phyloP scores from a whole-genome alignment of 2,888 invertebrate species.

The Leptopilina myrica region DNA sequence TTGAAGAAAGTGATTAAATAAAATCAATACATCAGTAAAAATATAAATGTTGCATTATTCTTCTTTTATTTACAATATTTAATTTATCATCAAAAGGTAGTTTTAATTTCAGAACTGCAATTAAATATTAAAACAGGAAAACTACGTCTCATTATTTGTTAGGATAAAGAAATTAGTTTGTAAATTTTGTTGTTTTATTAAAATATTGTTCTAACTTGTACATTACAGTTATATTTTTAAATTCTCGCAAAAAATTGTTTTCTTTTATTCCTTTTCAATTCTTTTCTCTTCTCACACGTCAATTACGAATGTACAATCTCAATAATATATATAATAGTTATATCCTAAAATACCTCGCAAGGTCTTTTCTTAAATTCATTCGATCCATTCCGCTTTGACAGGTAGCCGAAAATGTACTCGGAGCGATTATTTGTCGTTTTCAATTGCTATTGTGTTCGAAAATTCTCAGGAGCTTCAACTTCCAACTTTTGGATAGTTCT shows the following conservation, averaged over 20 bases:
- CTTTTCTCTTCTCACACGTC: slow-evolving; percentile 12
- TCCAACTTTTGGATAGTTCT: slow-evolving; percentile 30
- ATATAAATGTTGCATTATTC: too few species aligned
- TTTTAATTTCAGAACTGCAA: too few species aligned
- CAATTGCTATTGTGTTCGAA: slow-evolving; percentile 13
- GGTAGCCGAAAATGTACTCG: slow-evolving; percentile 32
- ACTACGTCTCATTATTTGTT: too few species aligned
- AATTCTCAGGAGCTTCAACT: slow-evolving; percentile 30
- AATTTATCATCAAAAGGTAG: too few species aligned
- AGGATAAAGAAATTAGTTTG: too few species aligned
- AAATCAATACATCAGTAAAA: too few species aligned
- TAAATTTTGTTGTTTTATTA: too few species aligned
- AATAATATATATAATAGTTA: background rate
- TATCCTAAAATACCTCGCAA: slow-evolving; percentile 37
- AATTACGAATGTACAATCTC: slow-evolving; percentile 17
- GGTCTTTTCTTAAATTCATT: slow-evolving; percentile 35
- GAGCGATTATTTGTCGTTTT: slow-evolving; percentile 27
- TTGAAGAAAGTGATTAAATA: too few species aligned
- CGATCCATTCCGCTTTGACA: slow-evolving; percentile 31
- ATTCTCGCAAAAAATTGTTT: background rate
- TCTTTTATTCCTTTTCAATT: slow-evolving; percentile 14
- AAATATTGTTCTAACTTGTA: too few species aligned
- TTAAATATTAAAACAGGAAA: too few species aligned
- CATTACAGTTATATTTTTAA: too few species aligned
- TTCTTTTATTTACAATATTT: too few species aligned